Evolutionary conservation across 2,113 vertebrate genomes (phyloP).

Genomic region (Labrus mixtus): DNA sequence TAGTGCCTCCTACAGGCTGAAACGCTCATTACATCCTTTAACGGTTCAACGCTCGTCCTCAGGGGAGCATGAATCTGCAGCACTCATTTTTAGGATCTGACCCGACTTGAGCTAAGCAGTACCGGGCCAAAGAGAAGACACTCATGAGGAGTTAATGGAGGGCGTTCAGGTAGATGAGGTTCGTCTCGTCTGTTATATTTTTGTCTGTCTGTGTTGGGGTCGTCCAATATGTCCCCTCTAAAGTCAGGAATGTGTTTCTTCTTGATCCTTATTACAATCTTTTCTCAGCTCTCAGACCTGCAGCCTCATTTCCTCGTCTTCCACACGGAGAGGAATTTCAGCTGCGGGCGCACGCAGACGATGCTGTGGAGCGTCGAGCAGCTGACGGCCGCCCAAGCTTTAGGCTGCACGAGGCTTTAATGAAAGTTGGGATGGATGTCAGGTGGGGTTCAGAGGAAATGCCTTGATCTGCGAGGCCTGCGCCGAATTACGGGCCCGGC

Average conservation of each 20-base stretch:
- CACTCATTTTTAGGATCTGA: too few species aligned
- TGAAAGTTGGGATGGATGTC: slow-evolving; percentile 51
- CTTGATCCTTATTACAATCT: neutral
- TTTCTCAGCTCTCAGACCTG: slow-evolving; percentile 10
- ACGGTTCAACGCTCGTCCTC: too few species aligned
- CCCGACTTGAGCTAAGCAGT: too few species aligned
- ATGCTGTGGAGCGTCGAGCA: neutral
- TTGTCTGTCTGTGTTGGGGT: neutral
- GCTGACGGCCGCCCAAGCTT: neutral
- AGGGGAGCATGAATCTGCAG: too few species aligned
- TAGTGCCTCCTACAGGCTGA: neutral
- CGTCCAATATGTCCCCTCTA: slow-evolving; percentile 5
- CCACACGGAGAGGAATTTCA: slow-evolving; percentile 36
- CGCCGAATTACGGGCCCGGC: slow-evolving; percentile 41
- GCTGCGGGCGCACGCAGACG: neutral
- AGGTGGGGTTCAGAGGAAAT: slow-evolving; percentile 57
- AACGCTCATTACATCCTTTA: neutral
- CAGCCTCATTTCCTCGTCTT: slow-evolving; percentile 64
- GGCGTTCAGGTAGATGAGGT: neutral
- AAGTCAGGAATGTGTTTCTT: slow-evolving; percentile 42
- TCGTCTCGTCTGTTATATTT: neutral
- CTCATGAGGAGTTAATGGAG: too few species aligned
- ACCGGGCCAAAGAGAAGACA: too few species aligned
- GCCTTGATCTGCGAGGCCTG: slow-evolving; percentile 64
- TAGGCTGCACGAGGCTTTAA: slow-evolving; percentile 15